Percentiles rank a stretch among this genome's conserved stretches.
Evolutionary conservation across 2,888 invertebrate genomes (phyloP).

Genomic region (Papilio demoleus): DNA sequence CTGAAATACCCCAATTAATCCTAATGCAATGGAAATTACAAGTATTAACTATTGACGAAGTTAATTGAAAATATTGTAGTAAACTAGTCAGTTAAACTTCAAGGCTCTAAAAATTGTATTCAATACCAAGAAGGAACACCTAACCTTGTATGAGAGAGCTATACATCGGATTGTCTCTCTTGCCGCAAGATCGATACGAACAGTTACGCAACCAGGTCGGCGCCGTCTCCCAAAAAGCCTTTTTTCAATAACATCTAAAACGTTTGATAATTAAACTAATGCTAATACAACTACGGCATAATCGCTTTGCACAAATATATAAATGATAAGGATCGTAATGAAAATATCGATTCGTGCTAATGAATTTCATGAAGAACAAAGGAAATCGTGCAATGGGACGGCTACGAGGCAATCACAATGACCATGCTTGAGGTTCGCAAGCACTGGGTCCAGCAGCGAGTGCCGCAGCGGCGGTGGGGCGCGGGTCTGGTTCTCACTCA

Average conservation of each 20-base stretch:
- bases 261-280: slow-evolving; percentile 19
- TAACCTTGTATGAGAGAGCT: slow-evolving; percentile 58
- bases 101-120: slow-evolving; percentile 4
- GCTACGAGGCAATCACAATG: slow-evolving; percentile 51
- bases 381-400: slow-evolving; percentile 62
- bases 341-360: slow-evolving; percentile 45
- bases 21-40: neutral
- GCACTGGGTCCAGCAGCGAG: slow-evolving; percentile 61
- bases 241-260: slow-evolving; percentile 15
- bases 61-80: neutral
- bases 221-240: slow-evolving; percentile 62
- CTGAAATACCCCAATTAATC: neutral
- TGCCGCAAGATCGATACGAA: slow-evolving; percentile 77
- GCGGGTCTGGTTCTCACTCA: slow-evolving; percentile 62
- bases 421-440: slow-evolving; percentile 55
- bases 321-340: slow-evolving; percentile 37
- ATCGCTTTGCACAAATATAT: slow-evolving; percentile 24
- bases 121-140: slow-evolving; percentile 51
- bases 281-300: slow-evolving; percentile 22
- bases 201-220: slow-evolving; percentile 80
- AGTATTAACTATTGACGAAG: neutral
- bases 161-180: slow-evolving; percentile 64
- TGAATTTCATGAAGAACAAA: slow-evolving; percentile 59
- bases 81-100: neutral
- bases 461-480: slow-evolving; percentile 45